Conservation (phyloP, 2,113 vertebrate species). For the Tyto alba region DNA sequence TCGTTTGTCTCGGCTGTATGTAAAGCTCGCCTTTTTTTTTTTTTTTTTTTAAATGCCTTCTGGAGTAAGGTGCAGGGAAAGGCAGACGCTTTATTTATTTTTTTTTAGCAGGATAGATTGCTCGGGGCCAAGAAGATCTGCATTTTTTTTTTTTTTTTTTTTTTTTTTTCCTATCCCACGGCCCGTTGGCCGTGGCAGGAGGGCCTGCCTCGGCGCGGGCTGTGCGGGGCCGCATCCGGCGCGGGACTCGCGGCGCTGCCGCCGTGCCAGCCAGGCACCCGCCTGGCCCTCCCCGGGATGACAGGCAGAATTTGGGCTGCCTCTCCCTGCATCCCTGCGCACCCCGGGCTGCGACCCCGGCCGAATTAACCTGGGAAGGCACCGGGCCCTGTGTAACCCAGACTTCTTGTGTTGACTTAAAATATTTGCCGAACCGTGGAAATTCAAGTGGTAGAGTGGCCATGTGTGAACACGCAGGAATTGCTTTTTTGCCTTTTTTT, state of each 20-base stretch:
- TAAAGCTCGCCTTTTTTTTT: background rate
- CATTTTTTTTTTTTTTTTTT: background rate
- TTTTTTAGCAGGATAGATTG: background rate
- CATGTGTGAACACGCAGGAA: rapidly evolving
- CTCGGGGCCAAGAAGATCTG: background rate
- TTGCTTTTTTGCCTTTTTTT: background rate
- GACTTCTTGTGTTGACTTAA: background rate
- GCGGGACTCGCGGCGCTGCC: background rate
- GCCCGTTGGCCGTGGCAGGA: background rate
- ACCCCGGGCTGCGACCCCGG: background rate
- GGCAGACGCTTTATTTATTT: background rate
- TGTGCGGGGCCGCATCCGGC: background rate
- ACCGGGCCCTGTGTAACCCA: rapidly evolving
- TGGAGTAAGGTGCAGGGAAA: background rate
- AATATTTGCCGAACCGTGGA: background rate
- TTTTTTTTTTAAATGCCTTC: background rate
- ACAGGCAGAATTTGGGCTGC: slow-evolving; percentile 66
- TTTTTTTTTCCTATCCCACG: no score
- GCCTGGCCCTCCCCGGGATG: slow-evolving; percentile 37
- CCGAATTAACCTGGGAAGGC: background rate
- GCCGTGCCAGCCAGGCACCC: background rate
- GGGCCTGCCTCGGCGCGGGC: background rate
- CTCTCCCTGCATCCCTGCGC: background rate
- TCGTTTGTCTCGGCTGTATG: background rate
- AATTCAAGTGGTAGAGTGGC: rapidly evolving